Evolutionary conservation across 30 jellyfish, hydroid and myxozoan species (phyloP), one percentile per base, ranked within the genome.

Genomic region (Hydractinia symbiolongicarpus): DNA sequence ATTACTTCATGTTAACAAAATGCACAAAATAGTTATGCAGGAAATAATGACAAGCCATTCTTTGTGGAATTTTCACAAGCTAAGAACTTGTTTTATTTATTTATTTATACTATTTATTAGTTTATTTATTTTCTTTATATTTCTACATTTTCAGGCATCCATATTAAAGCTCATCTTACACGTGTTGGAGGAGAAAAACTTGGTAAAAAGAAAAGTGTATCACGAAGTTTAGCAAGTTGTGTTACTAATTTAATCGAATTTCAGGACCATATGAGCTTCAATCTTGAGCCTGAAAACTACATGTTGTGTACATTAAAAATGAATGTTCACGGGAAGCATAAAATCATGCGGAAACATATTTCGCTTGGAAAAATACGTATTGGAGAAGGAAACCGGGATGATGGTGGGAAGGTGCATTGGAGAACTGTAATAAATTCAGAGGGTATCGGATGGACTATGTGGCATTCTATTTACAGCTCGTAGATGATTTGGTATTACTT

Each of bases 391-490:
- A 76, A 82, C 70, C 66, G 74, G 71, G 96, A 93, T 40, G 94
- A 87, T 16, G 94, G 87, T 76, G 99, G 99, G 53, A 84, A 72
- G 21, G 77, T 74, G 50, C 99, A 93, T 61, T 93, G 99, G 99
- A 79, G 77, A 81, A 72, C 86, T 49, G 84, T 87, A 8, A 60
- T 56, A n/a, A 16, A 68, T 67, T 87, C 96, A 8, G 97, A 95
- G 14, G 99, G 93, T 5, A 79, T 93, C 10, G 96, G 97, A 7
- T 93, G 96, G 96, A 81, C 91, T 20, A 95, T 93, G 52, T 93
- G 99, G 99, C 99, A 93, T 73, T 90, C 96, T 0, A 83, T 93
- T 4, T 93, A 91, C 78, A 85, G 50, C 54, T 53, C 89, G 40
- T 87, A 53, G 55, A 50, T 16, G 53, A 68, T 60, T 60, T 60